Percentiles rank a stretch among this genome's conserved stretches.
Evolutionary conservation across 2,797 vertebrate species (phyloP).

Genomic region (Bradypodion ventrale): DNA sequence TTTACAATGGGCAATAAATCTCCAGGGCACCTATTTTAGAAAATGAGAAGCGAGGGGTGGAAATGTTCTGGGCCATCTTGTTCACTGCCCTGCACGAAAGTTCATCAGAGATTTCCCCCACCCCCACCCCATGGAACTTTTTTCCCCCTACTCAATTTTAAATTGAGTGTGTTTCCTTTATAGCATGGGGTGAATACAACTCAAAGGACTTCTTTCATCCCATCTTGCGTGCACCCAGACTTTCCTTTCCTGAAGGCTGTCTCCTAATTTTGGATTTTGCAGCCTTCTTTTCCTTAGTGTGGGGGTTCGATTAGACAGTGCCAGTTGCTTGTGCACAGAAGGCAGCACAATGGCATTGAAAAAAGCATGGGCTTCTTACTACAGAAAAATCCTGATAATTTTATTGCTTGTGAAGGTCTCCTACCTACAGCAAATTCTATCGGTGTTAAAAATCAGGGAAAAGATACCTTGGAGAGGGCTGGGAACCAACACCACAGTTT

Average conservation of each 20-base stretch:
- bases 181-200: constrained; percentile 5
- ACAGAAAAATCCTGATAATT: no score
- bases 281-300: background rate
- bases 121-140: no score
- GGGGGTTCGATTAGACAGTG: background rate
- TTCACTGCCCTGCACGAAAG: constrained; percentile 22
- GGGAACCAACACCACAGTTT: no score
- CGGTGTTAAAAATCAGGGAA: no score
- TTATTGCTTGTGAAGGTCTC: no score
- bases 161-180: background rate
- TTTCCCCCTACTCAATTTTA: constrained; percentile 5
- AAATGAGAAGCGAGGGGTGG: constrained; percentile 37
- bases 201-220: background rate
- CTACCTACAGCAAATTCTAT: no score
- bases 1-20: constrained; percentile 12
- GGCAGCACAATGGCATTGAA: background rate
- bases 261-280: background rate
- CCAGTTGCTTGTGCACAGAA: fast-evolving
- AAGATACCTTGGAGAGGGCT: no score
- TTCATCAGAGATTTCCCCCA: constrained; percentile 42
- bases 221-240: no score
- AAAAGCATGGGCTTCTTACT: background rate
- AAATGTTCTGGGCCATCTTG: constrained; percentile 5
- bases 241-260: constrained; percentile 36
- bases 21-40: background rate